A percentile compares a stretch with the other conserved stretches of the same genome.
Evolutionary conservation across 2,797 vertebrate genomes (phyloP).

Genomic region (Etheostoma nigrum): DNA sequence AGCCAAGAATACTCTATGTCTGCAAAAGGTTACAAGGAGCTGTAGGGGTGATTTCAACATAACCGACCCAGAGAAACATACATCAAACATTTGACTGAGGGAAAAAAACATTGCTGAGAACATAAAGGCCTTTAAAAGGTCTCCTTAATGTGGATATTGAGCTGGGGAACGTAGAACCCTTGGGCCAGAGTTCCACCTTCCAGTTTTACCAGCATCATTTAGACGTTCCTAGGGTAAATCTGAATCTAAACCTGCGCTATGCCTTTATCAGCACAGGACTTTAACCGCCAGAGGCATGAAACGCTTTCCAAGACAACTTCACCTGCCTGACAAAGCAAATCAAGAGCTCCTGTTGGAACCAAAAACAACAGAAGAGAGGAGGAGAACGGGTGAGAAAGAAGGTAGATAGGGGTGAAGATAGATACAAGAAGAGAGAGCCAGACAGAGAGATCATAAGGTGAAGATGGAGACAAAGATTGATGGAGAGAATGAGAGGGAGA

Average conservation of each 20-base stretch:
- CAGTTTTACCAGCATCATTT: neutral
- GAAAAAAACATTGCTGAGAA: too few species aligned
- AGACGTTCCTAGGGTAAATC: conserved; percentile 1
- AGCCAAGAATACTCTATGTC: too few species aligned
- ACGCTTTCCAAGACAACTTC: conserved; percentile 46
- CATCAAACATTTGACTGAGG: too few species aligned
- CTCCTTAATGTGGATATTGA: too few species aligned
- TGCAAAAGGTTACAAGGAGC: too few species aligned
- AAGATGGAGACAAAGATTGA: conserved; percentile 66
- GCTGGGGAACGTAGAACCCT: too few species aligned
- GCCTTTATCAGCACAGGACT: conserved; percentile 36
- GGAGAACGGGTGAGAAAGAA: conserved; percentile 16
- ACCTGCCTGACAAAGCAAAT: conserved; percentile 51
- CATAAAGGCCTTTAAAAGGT: too few species aligned
- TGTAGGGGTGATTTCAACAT: too few species aligned
- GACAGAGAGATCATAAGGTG: conserved; percentile 51
- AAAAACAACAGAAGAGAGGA: conserved; percentile 28
- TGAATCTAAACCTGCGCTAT: neutral
- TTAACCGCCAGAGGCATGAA: conserved; percentile 31
- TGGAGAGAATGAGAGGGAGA: conserved; percentile 47
- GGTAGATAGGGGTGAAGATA: conserved; percentile 7
- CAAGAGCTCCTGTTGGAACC: conserved; percentile 16
- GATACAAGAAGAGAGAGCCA: conserved; percentile 22
- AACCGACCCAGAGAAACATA: neutral
- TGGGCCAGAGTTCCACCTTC: neutral